Evolutionary conservation across 2,888 invertebrate genomes (phyloP).

Genomic region (Platycheirus rosarum): DNA sequence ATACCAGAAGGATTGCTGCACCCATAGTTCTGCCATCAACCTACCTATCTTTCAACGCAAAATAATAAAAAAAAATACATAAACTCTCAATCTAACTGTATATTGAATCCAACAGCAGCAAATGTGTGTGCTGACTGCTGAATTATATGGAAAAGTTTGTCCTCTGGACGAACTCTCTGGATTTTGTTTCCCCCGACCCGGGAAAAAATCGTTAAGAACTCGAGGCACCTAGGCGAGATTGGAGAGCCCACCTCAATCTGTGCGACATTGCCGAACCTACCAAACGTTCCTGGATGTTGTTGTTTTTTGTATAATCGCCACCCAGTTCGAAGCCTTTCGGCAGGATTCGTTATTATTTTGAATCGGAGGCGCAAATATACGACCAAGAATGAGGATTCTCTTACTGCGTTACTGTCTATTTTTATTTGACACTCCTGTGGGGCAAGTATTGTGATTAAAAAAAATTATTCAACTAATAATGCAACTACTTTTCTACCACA

Average conservation of each 20-base stretch:
- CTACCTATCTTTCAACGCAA: conserved; percentile 19
- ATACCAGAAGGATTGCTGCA: conserved; percentile 61
- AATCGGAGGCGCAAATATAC: conserved; percentile 36
- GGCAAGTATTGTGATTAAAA: not conserved
- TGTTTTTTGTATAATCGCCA: conserved; percentile 59
- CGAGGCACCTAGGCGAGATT: not conserved
- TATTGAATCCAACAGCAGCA: conserved; percentile 54
- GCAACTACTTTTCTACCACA: too few relatives aligned
- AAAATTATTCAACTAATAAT: not conserved
- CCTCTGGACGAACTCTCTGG: conserved; percentile 38
- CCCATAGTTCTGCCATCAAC: conserved; percentile 2
- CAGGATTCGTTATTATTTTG: conserved; percentile 69
- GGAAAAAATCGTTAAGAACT: not conserved
- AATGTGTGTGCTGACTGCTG: conserved; percentile 34
- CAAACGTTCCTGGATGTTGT: conserved; percentile 11
- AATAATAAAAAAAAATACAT: conserved; percentile 1
- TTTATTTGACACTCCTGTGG: conserved; percentile 3
- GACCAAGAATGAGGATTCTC: conserved; percentile 33
- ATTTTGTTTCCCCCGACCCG: not conserved
- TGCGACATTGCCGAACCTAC: conserved; percentile 42
- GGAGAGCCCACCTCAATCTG: conserved; percentile 61
- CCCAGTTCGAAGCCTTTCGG: conserved; percentile 52
- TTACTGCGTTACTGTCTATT: not conserved
- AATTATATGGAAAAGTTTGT: conserved; percentile 51
- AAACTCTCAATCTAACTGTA: conserved; percentile 46